Evolutionary conservation across 2,113 vertebrate species (phyloP).

Genomic region (Panthera tigris): DNA sequence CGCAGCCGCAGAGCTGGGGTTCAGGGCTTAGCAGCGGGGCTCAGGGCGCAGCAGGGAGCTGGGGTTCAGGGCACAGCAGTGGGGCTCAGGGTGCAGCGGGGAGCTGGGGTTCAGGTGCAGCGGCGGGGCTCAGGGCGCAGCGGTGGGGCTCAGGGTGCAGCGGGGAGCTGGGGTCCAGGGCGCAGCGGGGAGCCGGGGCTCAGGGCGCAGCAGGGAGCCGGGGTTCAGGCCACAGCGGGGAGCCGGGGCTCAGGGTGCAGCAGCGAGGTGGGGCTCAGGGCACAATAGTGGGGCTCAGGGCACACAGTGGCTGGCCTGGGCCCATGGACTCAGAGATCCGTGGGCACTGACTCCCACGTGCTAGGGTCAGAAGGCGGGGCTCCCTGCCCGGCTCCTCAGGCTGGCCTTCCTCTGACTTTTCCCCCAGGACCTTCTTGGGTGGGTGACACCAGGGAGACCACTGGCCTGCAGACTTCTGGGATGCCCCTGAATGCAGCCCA

Average conservation of each 20-base stretch:
- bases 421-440: accelerated
- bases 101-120: too few relatives aligned
- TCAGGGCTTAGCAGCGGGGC: background rate
- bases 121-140: too few relatives aligned
- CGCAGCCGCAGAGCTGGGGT: too few relatives aligned
- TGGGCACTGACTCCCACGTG: accelerated
- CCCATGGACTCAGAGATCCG: background rate
- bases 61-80: background rate
- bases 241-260: too few relatives aligned
- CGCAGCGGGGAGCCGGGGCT: too few relatives aligned
- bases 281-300: background rate
- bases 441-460: background rate
- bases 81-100: too few relatives aligned
- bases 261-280: too few relatives aligned
- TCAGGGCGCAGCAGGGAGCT: too few relatives aligned
- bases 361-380: background rate
- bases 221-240: accelerated
- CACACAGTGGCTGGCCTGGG: background rate
- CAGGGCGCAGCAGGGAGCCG: too few relatives aligned
- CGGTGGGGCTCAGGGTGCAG: too few relatives aligned
- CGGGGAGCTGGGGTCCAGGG: too few relatives aligned
- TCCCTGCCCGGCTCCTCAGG: background rate
- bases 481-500: background rate
- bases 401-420: background rate
- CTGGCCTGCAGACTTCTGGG: background rate